A percentile compares a stretch with the other conserved stretches of the same genome.
phyloP scores from a whole-genome alignment of 1,140 invertebrate species.

The Calosoma granatense region DNA sequence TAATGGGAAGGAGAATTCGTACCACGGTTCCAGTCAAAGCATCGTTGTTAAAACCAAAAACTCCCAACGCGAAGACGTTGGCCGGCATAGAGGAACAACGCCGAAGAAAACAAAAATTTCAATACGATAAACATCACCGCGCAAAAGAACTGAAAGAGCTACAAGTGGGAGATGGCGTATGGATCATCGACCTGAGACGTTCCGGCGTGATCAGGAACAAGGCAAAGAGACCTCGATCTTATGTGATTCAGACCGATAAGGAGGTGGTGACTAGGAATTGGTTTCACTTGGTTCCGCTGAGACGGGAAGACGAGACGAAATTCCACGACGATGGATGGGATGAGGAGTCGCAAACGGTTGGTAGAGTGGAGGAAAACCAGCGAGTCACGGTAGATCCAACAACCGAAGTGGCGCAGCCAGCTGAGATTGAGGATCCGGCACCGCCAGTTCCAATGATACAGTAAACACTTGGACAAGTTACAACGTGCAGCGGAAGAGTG shows the following conservation, averaged over 20 bases:
- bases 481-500: too few species aligned
- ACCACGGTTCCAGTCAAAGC: not conserved
- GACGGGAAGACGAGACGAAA: not conserved
- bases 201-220: not conserved
- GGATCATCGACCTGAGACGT: not conserved
- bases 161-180: not conserved
- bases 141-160: not conserved
- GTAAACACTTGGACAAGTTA: too few species aligned
- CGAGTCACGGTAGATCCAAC: too few species aligned
- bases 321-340: too few species aligned
- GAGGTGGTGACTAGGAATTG: not conserved
- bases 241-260: not conserved
- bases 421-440: too few species aligned
- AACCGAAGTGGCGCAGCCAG: too few species aligned
- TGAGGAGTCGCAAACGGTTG: too few species aligned
- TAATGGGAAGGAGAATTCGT: not conserved
- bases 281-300: not conserved
- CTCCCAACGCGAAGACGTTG: not conserved
- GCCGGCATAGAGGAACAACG: not conserved
- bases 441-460: too few species aligned
- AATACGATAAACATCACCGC: not conserved
- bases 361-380: too few species aligned
- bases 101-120: not conserved
- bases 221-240: not conserved
- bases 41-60: not conserved